Conservation (phyloP, 2,113 vertebrate species). For the Hippoglossus stenolepis region DNA sequence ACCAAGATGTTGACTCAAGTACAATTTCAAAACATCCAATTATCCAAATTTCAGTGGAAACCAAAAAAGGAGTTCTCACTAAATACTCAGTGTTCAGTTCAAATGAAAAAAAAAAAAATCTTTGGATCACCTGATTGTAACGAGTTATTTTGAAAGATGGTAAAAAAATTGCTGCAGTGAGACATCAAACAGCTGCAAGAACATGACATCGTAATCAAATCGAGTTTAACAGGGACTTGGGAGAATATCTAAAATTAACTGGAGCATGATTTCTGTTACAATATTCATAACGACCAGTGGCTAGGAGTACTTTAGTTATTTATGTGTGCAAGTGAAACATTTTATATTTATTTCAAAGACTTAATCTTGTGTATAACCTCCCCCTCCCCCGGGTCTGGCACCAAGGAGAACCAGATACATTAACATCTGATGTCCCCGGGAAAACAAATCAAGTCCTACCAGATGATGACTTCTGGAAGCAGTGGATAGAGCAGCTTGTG, state of each 20-base stretch:
- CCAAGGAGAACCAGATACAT: conserved; percentile 8
- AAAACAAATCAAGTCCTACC: conserved; percentile 11
- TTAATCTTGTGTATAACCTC: not conserved
- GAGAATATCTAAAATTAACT: conserved; percentile 30
- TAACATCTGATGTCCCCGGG: not conserved
- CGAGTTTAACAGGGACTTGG: conserved; percentile 3
- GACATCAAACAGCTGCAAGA: conserved; percentile 12
- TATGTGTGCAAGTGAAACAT: conserved; percentile 3
- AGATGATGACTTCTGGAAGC: conserved; percentile 17
- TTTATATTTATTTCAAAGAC: not conserved
- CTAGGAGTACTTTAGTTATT: conserved; percentile 14
- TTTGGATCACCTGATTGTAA: not conserved
- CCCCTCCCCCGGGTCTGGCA: not conserved
- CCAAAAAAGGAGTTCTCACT: no score
- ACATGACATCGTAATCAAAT: conserved; percentile 9
- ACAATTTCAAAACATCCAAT: conserved; percentile 48
- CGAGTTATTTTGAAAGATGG: conserved; percentile 4
- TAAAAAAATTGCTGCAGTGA: not conserved
- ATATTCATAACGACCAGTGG: conserved; percentile 25
- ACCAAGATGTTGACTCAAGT: conserved; percentile 29
- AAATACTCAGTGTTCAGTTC: not conserved
- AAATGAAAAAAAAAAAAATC: not conserved
- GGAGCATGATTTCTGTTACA: conserved; percentile 35
- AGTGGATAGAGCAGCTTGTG: conserved; percentile 18
- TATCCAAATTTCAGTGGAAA: conserved; percentile 1